These are phyloP conservation scores for Falco rusticolus DNA, from an alignment of 2,797 vertebrate species.

Conservation along the genomic window DNA sequence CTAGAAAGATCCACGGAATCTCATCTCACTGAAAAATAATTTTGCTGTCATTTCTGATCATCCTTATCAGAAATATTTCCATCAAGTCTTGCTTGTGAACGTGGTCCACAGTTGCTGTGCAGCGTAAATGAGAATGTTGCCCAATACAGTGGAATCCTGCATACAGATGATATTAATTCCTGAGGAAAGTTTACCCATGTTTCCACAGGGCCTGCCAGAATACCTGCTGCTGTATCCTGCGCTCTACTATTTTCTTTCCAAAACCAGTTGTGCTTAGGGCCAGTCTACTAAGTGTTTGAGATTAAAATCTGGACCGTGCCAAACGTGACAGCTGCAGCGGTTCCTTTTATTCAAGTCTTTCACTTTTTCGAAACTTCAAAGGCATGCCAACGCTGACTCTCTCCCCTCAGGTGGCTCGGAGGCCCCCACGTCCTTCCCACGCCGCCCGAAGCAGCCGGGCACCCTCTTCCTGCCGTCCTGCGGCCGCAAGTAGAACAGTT, in stretches of 20 bases:
- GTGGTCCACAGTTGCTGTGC: background rate
- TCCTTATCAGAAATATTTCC: background rate
- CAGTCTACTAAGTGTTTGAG: background rate
- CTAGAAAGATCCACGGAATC: background rate
- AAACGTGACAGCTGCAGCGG: background rate
- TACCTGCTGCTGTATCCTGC: background rate
- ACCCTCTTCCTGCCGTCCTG: background rate
- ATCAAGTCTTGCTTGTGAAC: background rate
- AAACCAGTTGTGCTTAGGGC: background rate
- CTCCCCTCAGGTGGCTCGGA: background rate
- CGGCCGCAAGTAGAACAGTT: background rate
- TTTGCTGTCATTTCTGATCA: background rate
- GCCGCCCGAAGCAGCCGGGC: too few relatives aligned
- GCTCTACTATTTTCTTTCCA: too few relatives aligned
- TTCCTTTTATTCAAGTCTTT: background rate
- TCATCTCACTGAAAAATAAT: background rate
- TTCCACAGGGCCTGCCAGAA: background rate
- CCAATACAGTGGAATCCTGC: rapidly evolving
- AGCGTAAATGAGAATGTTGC: background rate
- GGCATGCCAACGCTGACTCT: rapidly evolving
- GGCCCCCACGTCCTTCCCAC: too few relatives aligned
- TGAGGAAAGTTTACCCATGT: background rate
- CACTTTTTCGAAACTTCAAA: background rate
- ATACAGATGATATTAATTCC: rapidly evolving
- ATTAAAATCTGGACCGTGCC: background rate